Percentiles rank a stretch among this genome's conserved stretches.
These are phyloP conservation scores for Chironomus riparius DNA, from an alignment of 2,888 invertebrate genomes.

Conservation along the genomic window DNA sequence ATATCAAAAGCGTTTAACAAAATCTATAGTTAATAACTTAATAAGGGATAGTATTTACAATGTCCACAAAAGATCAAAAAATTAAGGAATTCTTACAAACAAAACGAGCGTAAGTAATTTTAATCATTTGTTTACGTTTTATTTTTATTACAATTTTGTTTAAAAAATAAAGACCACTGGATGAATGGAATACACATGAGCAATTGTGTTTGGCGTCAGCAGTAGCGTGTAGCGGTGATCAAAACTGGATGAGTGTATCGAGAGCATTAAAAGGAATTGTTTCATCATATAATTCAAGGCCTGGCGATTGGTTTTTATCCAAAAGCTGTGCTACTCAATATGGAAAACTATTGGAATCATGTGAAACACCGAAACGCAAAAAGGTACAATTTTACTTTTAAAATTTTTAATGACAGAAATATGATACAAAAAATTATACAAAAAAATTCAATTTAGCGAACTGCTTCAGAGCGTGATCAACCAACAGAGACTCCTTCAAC, in stretches of 20 bases:
- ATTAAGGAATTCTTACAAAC: background rate
- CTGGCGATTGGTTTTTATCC: constrained; percentile 83
- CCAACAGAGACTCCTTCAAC: constrained; percentile 51
- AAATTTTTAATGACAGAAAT: too few relatives aligned
- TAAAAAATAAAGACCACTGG: constrained; percentile 49
- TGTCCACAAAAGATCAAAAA: background rate
- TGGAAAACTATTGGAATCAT: constrained; percentile 66
- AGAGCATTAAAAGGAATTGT: constrained; percentile 52
- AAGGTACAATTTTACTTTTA: too few relatives aligned
- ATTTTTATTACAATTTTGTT: background rate
- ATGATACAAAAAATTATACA: too few relatives aligned
- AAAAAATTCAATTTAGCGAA: constrained; percentile 48
- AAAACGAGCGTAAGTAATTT: background rate
- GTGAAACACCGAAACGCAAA: constrained; percentile 77
- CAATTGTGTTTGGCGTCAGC: constrained; percentile 79
- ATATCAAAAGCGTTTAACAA: too few relatives aligned
- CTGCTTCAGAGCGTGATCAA: constrained; percentile 44
- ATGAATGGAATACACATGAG: constrained; percentile 79
- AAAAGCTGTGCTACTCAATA: constrained; percentile 87
- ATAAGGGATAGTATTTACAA: background rate
- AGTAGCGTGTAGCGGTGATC: constrained; percentile 75
- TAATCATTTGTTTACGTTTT: background rate
- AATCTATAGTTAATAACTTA: background rate
- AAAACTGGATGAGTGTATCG: constrained; percentile 87
- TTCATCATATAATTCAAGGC: constrained; percentile 41